phyloP scores from a whole-genome alignment of 2,888 invertebrate genomes.

The Carterocephalus palaemon region DNA sequence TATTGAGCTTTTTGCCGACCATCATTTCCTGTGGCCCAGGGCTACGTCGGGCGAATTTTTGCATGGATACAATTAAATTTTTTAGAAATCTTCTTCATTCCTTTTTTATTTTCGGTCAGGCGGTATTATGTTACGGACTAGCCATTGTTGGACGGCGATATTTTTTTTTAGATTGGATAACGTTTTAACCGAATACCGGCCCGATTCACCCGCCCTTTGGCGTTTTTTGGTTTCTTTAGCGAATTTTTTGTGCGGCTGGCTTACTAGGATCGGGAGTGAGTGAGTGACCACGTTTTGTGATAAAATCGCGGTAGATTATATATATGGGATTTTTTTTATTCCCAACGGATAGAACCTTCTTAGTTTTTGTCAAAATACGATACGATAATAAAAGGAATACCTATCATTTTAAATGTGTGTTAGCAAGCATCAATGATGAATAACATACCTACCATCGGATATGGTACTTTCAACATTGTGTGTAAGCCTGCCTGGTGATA shows the following conservation, averaged over 20 bases:
- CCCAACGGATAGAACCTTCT: too few species aligned
- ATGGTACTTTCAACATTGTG: too few species aligned
- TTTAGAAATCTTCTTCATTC: constrained; percentile 50
- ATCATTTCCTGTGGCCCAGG: constrained; percentile 71
- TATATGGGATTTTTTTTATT: neutral
- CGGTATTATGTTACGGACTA: constrained; percentile 64
- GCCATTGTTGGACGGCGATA: constrained; percentile 46
- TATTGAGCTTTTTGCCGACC: constrained; percentile 64
- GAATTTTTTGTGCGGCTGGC: constrained; percentile 40
- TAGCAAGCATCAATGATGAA: too few species aligned
- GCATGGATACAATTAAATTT: constrained; percentile 66
- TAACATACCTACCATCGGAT: too few species aligned
- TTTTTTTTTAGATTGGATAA: constrained; percentile 45
- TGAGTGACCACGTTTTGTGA: constrained; percentile 39
- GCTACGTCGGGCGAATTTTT: constrained; percentile 60
- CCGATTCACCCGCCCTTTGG: constrained; percentile 39
- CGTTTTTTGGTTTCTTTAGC: constrained; percentile 44
- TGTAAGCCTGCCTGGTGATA: too few species aligned
- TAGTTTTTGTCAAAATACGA: neutral
- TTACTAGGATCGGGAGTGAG: constrained; percentile 35
- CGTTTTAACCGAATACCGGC: constrained; percentile 46
- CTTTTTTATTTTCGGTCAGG: constrained; percentile 60
- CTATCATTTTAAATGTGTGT: too few species aligned
- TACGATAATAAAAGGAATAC: too few species aligned
- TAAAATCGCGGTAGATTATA: constrained; percentile 9